These are phyloP conservation scores for Dendropsophus ebraccatus DNA, from an alignment of 2,113 vertebrate species.

Conservation along the genomic window DNA sequence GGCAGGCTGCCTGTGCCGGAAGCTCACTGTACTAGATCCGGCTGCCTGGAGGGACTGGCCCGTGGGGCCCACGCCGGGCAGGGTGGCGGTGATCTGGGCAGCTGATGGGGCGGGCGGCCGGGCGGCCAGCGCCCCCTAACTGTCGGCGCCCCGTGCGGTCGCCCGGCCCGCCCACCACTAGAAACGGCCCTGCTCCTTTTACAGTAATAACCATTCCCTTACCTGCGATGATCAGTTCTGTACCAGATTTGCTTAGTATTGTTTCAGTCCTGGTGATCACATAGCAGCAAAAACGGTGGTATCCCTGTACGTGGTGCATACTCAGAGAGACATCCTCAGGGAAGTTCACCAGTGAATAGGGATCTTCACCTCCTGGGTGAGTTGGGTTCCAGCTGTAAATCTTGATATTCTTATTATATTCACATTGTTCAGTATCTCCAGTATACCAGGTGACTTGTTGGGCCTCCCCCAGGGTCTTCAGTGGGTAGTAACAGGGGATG, in stretches of 20 bases:
- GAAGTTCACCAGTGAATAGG: not conserved
- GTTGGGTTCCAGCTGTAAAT: not conserved
- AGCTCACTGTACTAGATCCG: too few species aligned
- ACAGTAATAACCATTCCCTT: not conserved
- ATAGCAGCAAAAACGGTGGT: not conserved
- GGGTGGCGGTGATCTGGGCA: too few species aligned
- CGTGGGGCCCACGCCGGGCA: too few species aligned
- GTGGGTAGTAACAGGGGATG: too few species aligned
- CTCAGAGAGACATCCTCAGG: not conserved
- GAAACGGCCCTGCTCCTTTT: too few species aligned
- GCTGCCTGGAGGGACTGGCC: too few species aligned
- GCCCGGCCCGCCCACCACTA: too few species aligned
- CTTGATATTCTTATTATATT: not conserved
- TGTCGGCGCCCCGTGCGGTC: too few species aligned
- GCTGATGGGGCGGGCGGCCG: too few species aligned
- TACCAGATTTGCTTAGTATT: not conserved
- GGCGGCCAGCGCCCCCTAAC: too few species aligned
- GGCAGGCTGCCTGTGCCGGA: too few species aligned
- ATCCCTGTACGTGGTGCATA: not conserved
- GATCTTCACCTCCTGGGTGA: not conserved
- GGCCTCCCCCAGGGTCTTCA: too few species aligned
- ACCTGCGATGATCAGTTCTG: slow-evolving; percentile 35
- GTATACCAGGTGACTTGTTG: not conserved
- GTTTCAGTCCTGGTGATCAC: not conserved
- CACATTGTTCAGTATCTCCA: not conserved